Conservation (phyloP, 1,140 invertebrate species). For the Mylabris phalerata region DNA sequence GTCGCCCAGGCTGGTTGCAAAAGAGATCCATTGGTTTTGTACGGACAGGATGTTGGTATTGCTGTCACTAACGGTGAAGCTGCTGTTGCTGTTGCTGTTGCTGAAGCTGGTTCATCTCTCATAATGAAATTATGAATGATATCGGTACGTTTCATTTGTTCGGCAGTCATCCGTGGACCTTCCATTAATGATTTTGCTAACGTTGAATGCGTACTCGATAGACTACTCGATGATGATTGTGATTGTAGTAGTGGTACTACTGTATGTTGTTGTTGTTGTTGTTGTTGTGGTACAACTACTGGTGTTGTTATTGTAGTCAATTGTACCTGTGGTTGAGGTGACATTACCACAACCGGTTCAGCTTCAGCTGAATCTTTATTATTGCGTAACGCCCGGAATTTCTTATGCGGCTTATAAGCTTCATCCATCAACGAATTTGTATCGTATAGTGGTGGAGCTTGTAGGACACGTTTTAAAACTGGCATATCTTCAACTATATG, state of each 20-base stretch:
- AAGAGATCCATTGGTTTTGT: conserved; percentile 30
- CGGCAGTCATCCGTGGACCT: conserved; percentile 77
- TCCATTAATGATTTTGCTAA: conserved; percentile 82
- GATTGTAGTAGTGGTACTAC: conserved; percentile 31
- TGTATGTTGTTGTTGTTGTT: too few relatives aligned
- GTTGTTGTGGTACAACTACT: too few relatives aligned
- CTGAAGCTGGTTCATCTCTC: conserved; percentile 50
- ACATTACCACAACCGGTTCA: conserved; percentile 49
- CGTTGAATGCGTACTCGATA: conserved; percentile 80
- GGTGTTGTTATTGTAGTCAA: conserved; percentile 16
- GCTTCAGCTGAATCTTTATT: conserved; percentile 72
- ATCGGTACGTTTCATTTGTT: conserved; percentile 81
- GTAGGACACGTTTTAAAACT: conserved; percentile 81
- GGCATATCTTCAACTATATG: conserved; percentile 83
- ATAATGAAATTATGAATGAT: conserved; percentile 87
- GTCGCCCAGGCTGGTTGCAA: conserved; percentile 38
- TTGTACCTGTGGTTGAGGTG: conserved; percentile 37
- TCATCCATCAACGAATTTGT: conserved; percentile 88
- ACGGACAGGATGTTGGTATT: conserved; percentile 38
- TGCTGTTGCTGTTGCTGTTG: conserved; percentile 25
- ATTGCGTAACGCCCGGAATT: conserved; percentile 71
- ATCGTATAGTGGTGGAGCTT: conserved; percentile 83
- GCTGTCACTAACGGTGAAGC: conserved; percentile 33
- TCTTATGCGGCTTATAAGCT: conserved; percentile 91
- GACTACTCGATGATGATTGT: conserved; percentile 35